Conservation (phyloP, 2,113 vertebrate genomes). For the Thalassarche chlororhynchos region DNA sequence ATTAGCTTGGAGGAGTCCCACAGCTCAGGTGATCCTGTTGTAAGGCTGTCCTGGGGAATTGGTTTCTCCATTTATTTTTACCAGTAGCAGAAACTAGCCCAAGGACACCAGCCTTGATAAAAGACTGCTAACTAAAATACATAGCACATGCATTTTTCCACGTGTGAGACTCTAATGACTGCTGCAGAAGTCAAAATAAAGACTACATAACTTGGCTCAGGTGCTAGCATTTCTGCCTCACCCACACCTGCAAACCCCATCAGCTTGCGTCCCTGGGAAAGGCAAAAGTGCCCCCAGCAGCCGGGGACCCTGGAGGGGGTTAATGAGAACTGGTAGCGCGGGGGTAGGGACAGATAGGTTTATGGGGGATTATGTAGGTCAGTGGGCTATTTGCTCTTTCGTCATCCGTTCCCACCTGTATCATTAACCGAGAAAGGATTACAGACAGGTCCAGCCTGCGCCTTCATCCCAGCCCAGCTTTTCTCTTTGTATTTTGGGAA, state of each 20-base stretch:
- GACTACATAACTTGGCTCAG: not conserved
- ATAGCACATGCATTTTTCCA: not conserved
- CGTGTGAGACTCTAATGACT: not conserved
- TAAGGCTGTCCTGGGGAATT: not conserved
- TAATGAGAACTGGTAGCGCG: not conserved
- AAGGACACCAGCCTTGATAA: not conserved
- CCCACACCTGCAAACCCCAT: constrained; percentile 17
- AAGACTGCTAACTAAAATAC: not conserved
- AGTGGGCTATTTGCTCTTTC: not conserved
- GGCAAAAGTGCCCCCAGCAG: not conserved
- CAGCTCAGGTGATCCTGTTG: not conserved
- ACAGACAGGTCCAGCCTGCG: not conserved
- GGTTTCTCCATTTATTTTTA: not conserved
- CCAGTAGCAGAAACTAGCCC: not conserved
- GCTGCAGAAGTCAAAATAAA: not conserved
- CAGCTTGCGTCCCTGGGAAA: not conserved
- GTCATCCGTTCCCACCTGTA: not conserved
- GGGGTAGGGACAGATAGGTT: not conserved
- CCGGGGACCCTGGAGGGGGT: not conserved
- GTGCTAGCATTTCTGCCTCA: not conserved
- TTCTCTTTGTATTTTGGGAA: not conserved
- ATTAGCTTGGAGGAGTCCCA: not conserved
- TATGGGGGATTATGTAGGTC: not conserved
- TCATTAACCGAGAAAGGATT: not conserved
- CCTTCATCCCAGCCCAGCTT: not conserved